Base-by-base conservation (phyloP, 2,797 vertebrate species). In the Anabas testudineus region DNA sequence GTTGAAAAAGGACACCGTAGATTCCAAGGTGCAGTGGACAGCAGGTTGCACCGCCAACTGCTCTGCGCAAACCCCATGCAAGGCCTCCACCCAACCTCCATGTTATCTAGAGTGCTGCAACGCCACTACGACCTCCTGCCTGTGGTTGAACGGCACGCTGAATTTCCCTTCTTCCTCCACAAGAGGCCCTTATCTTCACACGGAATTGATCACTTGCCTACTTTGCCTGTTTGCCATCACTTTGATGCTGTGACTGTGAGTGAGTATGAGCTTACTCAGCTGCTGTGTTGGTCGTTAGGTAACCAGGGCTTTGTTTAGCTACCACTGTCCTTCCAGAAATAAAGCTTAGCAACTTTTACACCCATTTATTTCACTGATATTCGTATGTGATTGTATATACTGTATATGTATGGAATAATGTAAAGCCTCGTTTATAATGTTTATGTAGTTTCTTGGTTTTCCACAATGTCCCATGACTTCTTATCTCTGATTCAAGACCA, bases 71-170 rank as follows among this genome's bases (percentile, higher is more conserved):
- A 65, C 81, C 21, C 74, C 84, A 14, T 88, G 87, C 3, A 1
- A 43, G 0, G 19, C 48, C 5, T 1, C 63, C 6, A 68, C 80
- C 2, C 5, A 60, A 3, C 42, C 72, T 16, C 70, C 92, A 26
- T 96, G 95, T 68, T 81, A 82, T 51, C 90, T 94, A 22, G 95
- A 96, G 78, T 95, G 94, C 91, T 97, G 95, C 81, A 90, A 78
- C 0, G 91, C 94, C 7, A 89, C 74, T 0, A 46, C 5, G 1
- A 72, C 70, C 18, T 95, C 94, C 74, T 97, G 96, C 62, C 93
- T 97, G 13, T 87, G 83, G 73, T 72, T 96, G 75, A 94, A 95
- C 0, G 94, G 95, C 43, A 92, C 89, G 0, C 21, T 94, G 48
- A 93, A 95, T 2, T 41, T 94, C 36, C 71, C 84, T 34, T 94